These are phyloP conservation scores for Pachydiplax longipennis DNA, from an alignment of 2,888 invertebrate genomes.

Conservation along the genomic window DNA sequence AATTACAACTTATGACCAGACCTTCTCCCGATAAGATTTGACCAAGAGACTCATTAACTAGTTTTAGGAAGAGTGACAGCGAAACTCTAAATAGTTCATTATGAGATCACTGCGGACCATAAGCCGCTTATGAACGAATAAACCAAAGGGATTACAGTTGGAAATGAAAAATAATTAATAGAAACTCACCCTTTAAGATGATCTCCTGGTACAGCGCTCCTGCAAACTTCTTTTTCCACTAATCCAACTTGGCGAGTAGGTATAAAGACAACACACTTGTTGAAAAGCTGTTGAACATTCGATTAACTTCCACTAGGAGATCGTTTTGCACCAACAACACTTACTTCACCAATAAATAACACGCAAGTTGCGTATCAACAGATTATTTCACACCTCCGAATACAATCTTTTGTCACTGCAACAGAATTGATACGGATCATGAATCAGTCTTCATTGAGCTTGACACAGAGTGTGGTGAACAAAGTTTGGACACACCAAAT, in stretches of 20 bases:
- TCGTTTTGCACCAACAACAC: neutral
- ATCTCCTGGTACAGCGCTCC: neutral
- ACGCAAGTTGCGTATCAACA: neutral
- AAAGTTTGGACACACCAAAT: no score
- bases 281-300: constrained; percentile 10
- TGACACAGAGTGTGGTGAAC: no score
- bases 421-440: neutral
- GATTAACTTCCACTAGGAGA: neutral
- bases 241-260: constrained; percentile 2
- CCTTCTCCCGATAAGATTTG: neutral
- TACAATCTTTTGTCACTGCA: neutral
- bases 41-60: neutral
- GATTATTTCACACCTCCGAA: neutral
- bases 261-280: constrained; percentile 33
- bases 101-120: neutral
- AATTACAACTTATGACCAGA: neutral
- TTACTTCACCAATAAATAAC: neutral
- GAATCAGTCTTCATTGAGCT: no score
- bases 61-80: neutral
- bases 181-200: neutral
- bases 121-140: neutral
- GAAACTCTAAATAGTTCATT: neutral
- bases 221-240: neutral
- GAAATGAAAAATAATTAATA: neutral
- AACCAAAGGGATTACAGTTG: neutral